phyloP scores from a whole-genome alignment of 2,113 vertebrate genomes.

The Peromyscus californicus region DNA sequence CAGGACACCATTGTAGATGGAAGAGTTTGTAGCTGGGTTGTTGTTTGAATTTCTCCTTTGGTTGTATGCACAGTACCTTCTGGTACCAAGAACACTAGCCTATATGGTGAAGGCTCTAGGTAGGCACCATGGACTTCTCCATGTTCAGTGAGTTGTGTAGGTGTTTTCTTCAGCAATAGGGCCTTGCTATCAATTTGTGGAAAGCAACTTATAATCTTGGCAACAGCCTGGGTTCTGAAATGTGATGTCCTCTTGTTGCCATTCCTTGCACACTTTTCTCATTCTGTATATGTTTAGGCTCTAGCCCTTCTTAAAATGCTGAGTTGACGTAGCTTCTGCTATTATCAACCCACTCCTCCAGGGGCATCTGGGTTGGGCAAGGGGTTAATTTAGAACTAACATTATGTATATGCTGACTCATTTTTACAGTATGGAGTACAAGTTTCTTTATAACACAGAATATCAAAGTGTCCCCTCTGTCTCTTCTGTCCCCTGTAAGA shows the following conservation, averaged over 20 bases:
- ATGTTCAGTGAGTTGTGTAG: too few relatives aligned
- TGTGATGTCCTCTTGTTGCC: background rate
- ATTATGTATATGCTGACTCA: background rate
- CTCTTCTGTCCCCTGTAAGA: background rate
- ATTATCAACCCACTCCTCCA: background rate
- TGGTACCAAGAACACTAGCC: background rate
- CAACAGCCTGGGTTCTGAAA: background rate
- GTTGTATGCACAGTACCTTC: background rate
- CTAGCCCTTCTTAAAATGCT: background rate
- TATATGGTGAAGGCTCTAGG: background rate
- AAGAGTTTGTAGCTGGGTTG: background rate
- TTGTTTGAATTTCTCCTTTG: background rate
- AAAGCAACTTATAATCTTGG: background rate
- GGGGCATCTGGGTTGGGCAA: background rate
- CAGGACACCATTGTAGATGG: background rate
- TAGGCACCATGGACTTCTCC: too few relatives aligned
- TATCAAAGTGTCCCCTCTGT: background rate
- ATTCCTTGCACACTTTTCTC: background rate
- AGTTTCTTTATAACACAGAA: background rate
- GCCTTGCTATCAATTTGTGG: too few relatives aligned
- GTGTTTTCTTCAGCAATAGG: too few relatives aligned
- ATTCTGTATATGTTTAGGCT: background rate
- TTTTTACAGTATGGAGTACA: background rate
- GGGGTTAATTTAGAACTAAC: background rate
- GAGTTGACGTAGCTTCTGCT: background rate